Conservation (phyloP, 2,888 invertebrate genomes). For the Epicampocera succincta region DNA sequence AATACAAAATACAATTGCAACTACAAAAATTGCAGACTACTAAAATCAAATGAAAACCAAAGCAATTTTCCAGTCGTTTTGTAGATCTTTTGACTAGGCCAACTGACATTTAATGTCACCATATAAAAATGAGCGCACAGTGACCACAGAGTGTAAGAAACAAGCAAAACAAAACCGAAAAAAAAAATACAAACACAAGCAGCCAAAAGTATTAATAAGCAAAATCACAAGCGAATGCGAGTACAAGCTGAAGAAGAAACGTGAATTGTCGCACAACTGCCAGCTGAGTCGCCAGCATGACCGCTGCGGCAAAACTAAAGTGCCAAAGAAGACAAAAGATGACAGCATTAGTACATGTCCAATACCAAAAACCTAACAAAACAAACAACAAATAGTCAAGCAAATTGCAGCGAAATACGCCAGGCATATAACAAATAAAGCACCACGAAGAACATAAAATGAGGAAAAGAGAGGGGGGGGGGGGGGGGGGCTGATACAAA, state of each 20-base stretch:
- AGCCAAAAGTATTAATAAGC: slow-evolving; percentile 51
- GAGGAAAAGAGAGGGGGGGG: neutral
- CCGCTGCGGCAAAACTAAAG: slow-evolving; percentile 70
- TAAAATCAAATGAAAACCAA: slow-evolving; percentile 56
- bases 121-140: slow-evolving; percentile 50
- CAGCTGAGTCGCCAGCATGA: slow-evolving; percentile 70
- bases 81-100: slow-evolving; percentile 58
- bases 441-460: too few relatives aligned
- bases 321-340: slow-evolving; percentile 70
- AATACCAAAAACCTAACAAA: slow-evolving; percentile 48
- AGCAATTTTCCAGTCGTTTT: slow-evolving; percentile 55
- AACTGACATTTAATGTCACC: slow-evolving; percentile 71
- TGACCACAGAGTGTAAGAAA: slow-evolving; percentile 37
- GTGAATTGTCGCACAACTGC: slow-evolving; percentile 70
- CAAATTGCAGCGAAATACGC: neutral
- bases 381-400: slow-evolving; percentile 5
- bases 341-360: slow-evolving; percentile 68
- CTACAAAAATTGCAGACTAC: slow-evolving; percentile 55
- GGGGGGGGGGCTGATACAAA: neutral
- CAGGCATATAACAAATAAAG: too few relatives aligned
- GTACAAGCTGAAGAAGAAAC: slow-evolving; percentile 51
- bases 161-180: neutral
- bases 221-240: slow-evolving; percentile 22
- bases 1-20: slow-evolving; percentile 56
- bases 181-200: slow-evolving; percentile 12